These are phyloP conservation scores for Euleptes europaea DNA, from an alignment of 2,113 vertebrate genomes.

Conservation along the genomic window DNA sequence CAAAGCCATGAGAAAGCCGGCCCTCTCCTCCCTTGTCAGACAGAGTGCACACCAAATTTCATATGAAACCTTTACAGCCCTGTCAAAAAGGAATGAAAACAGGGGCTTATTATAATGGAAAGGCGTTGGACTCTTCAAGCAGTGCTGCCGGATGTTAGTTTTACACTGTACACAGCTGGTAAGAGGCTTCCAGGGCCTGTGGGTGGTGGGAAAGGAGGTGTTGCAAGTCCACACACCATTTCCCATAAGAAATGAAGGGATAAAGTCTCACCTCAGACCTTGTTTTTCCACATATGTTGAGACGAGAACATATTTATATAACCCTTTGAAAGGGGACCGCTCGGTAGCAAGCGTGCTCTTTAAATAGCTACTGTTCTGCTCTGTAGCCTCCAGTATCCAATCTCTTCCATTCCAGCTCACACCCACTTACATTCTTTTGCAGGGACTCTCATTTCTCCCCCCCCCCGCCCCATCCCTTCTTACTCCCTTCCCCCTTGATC, in stretches of 20 bases:
- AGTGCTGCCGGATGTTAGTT: constrained; percentile 40
- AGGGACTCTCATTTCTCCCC: constrained; percentile 57
- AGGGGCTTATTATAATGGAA: constrained; percentile 50
- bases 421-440: constrained; percentile 72
- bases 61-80: constrained; percentile 28
- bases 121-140: constrained; percentile 50
- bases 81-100: constrained; percentile 57
- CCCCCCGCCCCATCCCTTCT: neutral
- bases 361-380: constrained; percentile 72
- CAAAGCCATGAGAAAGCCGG: neutral
- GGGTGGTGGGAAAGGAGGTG: constrained; percentile 64
- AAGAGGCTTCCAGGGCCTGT: constrained; percentile 53
- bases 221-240: constrained; percentile 63
- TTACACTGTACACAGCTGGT: constrained; percentile 45
- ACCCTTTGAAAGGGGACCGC: constrained; percentile 67
- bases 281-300: constrained; percentile 70
- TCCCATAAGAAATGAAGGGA: constrained; percentile 69
- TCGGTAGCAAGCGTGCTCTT: constrained; percentile 55
- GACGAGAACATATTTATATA: constrained; percentile 69
- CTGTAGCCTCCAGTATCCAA: constrained; percentile 42
- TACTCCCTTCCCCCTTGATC: constrained; percentile 44
- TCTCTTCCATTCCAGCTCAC: constrained; percentile 68
- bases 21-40: constrained; percentile 31
- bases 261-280: constrained; percentile 69
- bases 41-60: constrained; percentile 52